A percentile compares a stretch with the other conserved stretches of the same genome.
Conservation (phyloP, 2,888 invertebrate genomes). For the Bhutanitis thaidina region DNA sequence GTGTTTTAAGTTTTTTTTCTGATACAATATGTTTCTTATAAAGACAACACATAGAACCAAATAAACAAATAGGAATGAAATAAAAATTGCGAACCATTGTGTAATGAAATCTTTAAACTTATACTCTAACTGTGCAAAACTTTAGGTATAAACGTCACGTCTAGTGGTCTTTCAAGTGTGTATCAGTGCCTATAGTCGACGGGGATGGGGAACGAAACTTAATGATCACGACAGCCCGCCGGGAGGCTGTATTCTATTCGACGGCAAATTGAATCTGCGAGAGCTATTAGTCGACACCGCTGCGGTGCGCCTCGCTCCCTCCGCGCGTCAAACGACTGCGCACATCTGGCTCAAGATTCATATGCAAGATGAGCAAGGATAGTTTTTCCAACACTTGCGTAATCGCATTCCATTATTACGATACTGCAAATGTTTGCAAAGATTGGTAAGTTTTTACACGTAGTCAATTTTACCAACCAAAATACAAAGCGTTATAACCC, state of each 20-base stretch:
- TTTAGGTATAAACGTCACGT: slow-evolving; percentile 33
- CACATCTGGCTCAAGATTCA: slow-evolving; percentile 42
- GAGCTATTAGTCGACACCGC: slow-evolving; percentile 74
- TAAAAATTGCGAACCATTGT: too few relatives aligned
- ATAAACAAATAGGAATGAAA: too few relatives aligned
- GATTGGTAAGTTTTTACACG: too few relatives aligned
- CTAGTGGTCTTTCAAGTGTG: slow-evolving; percentile 44
- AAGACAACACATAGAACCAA: too few relatives aligned
- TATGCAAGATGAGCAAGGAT: neutral
- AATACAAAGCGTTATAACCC: too few relatives aligned
- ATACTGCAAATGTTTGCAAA: too few relatives aligned
- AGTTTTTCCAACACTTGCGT: neutral
- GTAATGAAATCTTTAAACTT: too few relatives aligned
- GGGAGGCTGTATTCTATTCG: slow-evolving; percentile 70
- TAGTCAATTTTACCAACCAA: too few relatives aligned
- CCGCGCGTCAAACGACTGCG: slow-evolving; percentile 55
- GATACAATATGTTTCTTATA: too few relatives aligned
- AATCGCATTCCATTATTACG: neutral
- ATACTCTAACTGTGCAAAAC: too few relatives aligned
- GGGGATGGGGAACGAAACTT: slow-evolving; percentile 60
- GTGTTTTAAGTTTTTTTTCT: too few relatives aligned
- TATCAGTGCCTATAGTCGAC: slow-evolving; percentile 41
- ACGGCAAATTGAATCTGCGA: slow-evolving; percentile 74
- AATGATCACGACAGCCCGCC: slow-evolving; percentile 67
- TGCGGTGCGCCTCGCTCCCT: slow-evolving; percentile 45